Percentiles rank a stretch among this genome's conserved stretches.
These are phyloP conservation scores for Synaphobranchus kaupii DNA, from an alignment of 2,797 vertebrate genomes.

Conservation along the genomic window DNA sequence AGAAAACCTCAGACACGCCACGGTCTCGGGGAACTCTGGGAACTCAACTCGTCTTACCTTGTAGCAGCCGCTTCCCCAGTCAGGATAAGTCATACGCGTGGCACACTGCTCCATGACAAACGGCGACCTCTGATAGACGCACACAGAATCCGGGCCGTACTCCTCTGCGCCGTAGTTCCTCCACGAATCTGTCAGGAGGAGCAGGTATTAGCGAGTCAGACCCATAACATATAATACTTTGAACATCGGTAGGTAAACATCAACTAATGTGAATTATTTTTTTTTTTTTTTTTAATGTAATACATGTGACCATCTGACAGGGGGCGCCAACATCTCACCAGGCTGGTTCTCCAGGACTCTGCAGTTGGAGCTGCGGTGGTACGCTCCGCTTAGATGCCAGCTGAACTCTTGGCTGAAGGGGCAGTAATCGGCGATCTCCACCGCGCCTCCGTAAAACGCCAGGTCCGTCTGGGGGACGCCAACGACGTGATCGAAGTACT, in stretches of 20 bases:
- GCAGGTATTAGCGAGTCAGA: background rate
- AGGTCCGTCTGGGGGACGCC: conserved; percentile 79
- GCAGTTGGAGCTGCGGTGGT: conserved; percentile 94
- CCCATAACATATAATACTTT: background rate
- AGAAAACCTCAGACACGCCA: background rate
- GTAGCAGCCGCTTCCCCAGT: conserved; percentile 98
- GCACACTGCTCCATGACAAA: conserved; percentile 94
- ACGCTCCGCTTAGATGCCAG: conserved; percentile 93
- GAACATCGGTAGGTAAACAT: too few relatives aligned
- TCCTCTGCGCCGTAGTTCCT: conserved; percentile 95
- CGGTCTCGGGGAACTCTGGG: background rate
- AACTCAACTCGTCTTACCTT: conserved; percentile 69
- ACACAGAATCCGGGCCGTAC: conserved; percentile 88
- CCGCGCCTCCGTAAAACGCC: conserved; percentile 85
- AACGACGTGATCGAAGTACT: conserved; percentile 91
- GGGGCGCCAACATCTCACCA: conserved; percentile 68
- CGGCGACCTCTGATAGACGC: conserved; percentile 89
- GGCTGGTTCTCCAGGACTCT: conserved; percentile 89
- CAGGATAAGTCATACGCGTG: conserved; percentile 87
- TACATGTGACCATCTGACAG: background rate
- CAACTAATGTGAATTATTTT: too few relatives aligned
- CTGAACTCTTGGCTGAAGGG: conserved; percentile 98
- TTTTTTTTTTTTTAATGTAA: too few relatives aligned
- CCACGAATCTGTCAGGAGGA: conserved; percentile 76
- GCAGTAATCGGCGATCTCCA: conserved; percentile 96